phyloP scores from a whole-genome alignment of 2,113 vertebrate species.

The Ploceus nigricollis region DNA sequence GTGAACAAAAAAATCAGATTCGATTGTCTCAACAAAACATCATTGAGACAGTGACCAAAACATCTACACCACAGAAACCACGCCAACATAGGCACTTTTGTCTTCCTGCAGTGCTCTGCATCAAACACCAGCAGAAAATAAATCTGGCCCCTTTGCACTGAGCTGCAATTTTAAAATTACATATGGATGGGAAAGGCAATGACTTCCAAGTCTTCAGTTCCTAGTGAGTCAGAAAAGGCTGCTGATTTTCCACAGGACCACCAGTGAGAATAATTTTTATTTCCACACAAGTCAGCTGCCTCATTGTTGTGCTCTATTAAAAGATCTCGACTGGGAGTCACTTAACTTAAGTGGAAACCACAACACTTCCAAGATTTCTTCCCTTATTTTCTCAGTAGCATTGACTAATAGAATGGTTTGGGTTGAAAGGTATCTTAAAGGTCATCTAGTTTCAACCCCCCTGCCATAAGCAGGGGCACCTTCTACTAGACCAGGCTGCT shows the following conservation, averaged over 20 bases:
- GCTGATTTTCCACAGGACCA: neutral
- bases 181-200: neutral
- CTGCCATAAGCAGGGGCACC: neutral
- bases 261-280: neutral
- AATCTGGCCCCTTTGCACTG: neutral
- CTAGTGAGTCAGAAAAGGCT: neutral
- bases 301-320: neutral
- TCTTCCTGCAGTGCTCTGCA: neutral
- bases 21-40: neutral
- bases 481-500: neutral
- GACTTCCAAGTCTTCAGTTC: neutral
- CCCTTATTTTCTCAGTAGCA: neutral
- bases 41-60: neutral
- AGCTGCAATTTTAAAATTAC: neutral
- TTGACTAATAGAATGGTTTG: neutral
- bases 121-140: neutral
- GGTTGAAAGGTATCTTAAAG: neutral
- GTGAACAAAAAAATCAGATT: neutral
- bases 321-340: neutral
- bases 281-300: neutral
- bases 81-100: neutral
- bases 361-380: neutral
- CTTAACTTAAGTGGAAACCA: neutral
- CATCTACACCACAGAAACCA: neutral
- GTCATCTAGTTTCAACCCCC: neutral